Base-by-base conservation (phyloP, 2,113 vertebrate species). In the Bos indicus region DNA sequence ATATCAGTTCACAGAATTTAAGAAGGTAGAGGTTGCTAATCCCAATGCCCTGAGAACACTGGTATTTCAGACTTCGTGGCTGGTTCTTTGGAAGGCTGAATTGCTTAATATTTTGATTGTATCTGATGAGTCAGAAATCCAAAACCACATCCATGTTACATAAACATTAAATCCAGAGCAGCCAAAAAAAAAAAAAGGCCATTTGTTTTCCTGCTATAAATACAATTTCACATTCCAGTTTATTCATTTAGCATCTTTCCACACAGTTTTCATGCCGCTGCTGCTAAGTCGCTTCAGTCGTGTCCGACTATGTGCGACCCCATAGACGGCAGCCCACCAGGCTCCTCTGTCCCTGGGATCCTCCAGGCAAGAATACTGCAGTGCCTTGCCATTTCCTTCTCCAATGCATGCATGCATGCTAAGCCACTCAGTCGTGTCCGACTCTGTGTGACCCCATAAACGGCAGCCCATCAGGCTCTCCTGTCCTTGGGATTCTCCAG, bases 231-330 rank as follows among this genome's bases (percentile, higher is more conserved):
- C 26, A 81, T n/a, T 46, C 13, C 40, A 59, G 43, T 14, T 64
- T 88, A 88, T 46, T 64, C 48, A 88, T 23, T 88, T 67, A 64
- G 36, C 11, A 64, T 56, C 46, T 89, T 40, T 10, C 54, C 36
- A 60, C 26, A 81, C 17, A 52, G 12, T 51, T 40, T 52, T 51
- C 23, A 43, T 21, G 19, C 64, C 11, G n/a, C 9, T 71, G 64
- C 64, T 71, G 9, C 64, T 71, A 36, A 36, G 64, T 5, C 0
- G 0, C 4, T 16, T 67, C 64, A 10, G 33, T 67, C 16, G 0
- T 67, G 64, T 67, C 64, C 1, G 16, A 67, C 64, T 67, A 2
- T 67, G 64, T 30, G 59, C 4, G 7, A n/a, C 33, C 7, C 62
- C 33, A 1, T n/a, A 10, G 62, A n/a, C 1, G 0, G 17, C 64